Evolutionary conservation across 2,797 vertebrate genomes (phyloP).

Genomic region (Anabas testudineus): DNA sequence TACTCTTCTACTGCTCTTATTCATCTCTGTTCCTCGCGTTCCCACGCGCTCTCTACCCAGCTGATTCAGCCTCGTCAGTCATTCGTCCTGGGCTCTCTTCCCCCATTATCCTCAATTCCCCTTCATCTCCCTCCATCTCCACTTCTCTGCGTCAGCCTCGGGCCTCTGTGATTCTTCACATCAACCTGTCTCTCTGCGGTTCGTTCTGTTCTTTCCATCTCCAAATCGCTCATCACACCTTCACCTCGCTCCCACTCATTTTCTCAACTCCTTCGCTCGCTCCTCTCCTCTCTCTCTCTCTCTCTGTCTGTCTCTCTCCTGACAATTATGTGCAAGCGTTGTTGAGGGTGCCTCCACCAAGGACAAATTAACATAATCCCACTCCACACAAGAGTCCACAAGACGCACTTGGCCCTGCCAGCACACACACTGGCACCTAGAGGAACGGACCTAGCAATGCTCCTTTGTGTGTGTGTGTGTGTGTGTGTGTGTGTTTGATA

Average conservation of each 20-base stretch:
- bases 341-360: conserved; percentile 59
- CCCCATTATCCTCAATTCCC: conserved; percentile 25
- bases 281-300: conserved; percentile 36
- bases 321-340: conserved; percentile 51
- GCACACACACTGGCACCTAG: conserved; percentile 37
- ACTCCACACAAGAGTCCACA: conserved; percentile 66
- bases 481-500: conserved; percentile 41
- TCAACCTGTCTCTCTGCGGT: conserved; percentile 3
- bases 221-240: conserved; percentile 42
- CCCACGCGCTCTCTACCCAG: not conserved
- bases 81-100: conserved; percentile 7
- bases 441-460: conserved; percentile 40
- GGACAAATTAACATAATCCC: conserved; percentile 76
- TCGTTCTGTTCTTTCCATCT: conserved; percentile 14
- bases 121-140: conserved; percentile 32
- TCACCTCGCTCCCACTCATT: conserved; percentile 51
- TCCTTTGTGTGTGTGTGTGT: conserved; percentile 39
- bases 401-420: conserved; percentile 47
- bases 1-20: not conserved
- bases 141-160: conserved; percentile 24
- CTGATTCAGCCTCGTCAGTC: conserved; percentile 17
- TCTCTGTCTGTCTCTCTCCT: conserved; percentile 42
- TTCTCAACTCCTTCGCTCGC: conserved; percentile 32
- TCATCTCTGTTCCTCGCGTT: conserved; percentile 13
- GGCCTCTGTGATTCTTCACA: conserved; percentile 11